Base-by-base conservation (phyloP, 2,888 invertebrate species). In the Cataglyphis livida region DNA sequence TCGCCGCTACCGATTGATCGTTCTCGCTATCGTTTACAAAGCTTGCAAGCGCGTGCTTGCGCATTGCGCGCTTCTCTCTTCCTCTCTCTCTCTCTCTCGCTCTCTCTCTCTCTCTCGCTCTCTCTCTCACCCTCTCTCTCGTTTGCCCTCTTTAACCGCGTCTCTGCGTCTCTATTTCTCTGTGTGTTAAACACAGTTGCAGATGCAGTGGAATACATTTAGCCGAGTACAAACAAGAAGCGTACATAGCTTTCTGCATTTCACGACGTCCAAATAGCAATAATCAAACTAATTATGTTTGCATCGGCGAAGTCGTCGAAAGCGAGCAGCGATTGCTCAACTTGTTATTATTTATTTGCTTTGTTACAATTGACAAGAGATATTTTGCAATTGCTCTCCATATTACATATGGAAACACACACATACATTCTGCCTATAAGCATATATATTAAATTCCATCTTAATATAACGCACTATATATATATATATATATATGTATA, bases 1-100 rank as follows among this genome's bases (percentile, higher is more conserved):
- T 90, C 87, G 89, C 90, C 87, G 88, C 85, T 87, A 81, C 82
- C 89, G 87, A 90, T 89, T 88, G 89, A 87, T 89, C 88, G 87
- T 79, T 70, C 65, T 88, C 81, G 85, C 88, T 90, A 90, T 89
- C 90, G 89, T 90, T 90, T 88, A 89, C 90, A 90, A 90, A 87
- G 90, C 90, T 83, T 81, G 85, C 90, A 86, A 88, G 90, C 89
- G 88, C 90, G 85, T 87, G 88, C 91, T 90, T 83, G 78, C 87
- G 59, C 79, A 79, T 83, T 84, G 79, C 62, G 54, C 51, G 66
- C 84, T n/a, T n/a, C 48, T 48, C 48, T 6, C 48, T 48, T 18
- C 15, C 44, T 70, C 71, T 66, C 76, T 59, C 35, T 76, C 62
- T 44, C 87, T 85, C 65, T 61, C 66, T 51, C 25, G 28, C 28